phyloP scores from a whole-genome alignment of 1,140 invertebrate species.

The Holcopasites calliopsidis region DNA sequence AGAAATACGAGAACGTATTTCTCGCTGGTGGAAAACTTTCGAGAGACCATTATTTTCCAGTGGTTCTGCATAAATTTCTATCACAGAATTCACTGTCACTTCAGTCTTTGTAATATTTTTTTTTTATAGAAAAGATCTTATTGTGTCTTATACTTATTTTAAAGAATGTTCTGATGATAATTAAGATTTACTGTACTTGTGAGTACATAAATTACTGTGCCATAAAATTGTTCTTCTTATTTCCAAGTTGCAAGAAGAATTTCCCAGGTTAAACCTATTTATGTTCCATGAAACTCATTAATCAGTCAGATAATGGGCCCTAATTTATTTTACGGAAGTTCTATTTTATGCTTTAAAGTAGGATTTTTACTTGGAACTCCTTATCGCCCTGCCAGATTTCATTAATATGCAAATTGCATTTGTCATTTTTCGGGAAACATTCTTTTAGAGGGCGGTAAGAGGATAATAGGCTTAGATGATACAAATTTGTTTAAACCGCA shows the following conservation, averaged over 20 bases:
- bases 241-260: too few species aligned
- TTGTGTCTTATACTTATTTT: neutral
- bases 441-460: neutral
- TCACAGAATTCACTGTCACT: neutral
- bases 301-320: neutral
- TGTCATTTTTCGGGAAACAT: neutral
- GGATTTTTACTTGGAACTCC: neutral
- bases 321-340: neutral
- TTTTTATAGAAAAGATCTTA: neutral
- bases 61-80: neutral
- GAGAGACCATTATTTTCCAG: constrained; percentile 3
- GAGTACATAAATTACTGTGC: too few species aligned
- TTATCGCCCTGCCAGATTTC: neutral
- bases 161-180: too few species aligned
- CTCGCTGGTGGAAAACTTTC: neutral
- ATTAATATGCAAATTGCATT: constrained; percentile 1
- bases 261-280: too few species aligned
- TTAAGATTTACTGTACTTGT: too few species aligned
- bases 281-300: too few species aligned
- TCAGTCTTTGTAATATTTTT: neutral
- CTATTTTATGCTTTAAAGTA: neutral
- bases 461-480: neutral
- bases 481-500: neutral
- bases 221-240: too few species aligned
- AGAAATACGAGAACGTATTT: neutral